Evolutionary conservation across 2,888 invertebrate genomes (phyloP), one percentile per base, ranked within the genome.

Genomic region (Rhagonycha lutea): DNA sequence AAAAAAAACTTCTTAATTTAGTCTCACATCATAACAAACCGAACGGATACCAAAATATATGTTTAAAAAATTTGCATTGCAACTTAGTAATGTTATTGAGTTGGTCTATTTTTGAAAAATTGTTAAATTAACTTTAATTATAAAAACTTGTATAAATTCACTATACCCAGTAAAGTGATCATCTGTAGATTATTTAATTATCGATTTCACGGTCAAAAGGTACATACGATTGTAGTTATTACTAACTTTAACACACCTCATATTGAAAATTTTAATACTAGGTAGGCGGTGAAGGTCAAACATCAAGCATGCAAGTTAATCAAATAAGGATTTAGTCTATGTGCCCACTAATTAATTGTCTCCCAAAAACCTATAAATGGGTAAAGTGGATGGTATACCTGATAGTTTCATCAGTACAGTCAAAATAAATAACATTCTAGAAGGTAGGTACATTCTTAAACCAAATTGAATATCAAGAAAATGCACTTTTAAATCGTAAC

Each of bases 181-280:
- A 12, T 70, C 12, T 24, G 60, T 23, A 14, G 18, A 61, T 24
- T 61, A 70, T 76, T 73, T 76, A 61, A 76, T 74, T 74, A 76
- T 76, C 70, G 68, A 81, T 80, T 82, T 81, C 80, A 79, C 79
- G 80, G 80, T 79, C 80, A 78, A 80, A 80, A 80, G 80, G 78
- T 73, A 79, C 78, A 80, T 70, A 78, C 78, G 74, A 78, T 77
- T 79, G 76, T 75, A 79, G 79, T 81, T 79, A 79, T 79, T 80
- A 77, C 79, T 79, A 75, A 73, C 72, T 73, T 75, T 80, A 82
- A 82, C 82, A 81, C 82, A 81, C 82, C 82, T 82, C 77, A 74
- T 79, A 82, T 82, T 82, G 82, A 81, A 79, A 78, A 80, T 76
- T 77, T 18, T 74, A 69, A 73, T 70, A 77, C 76, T 78, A 78